These are phyloP conservation scores for Agrilus mali DNA, from an alignment of 2,888 invertebrate species.

Conservation along the genomic window DNA sequence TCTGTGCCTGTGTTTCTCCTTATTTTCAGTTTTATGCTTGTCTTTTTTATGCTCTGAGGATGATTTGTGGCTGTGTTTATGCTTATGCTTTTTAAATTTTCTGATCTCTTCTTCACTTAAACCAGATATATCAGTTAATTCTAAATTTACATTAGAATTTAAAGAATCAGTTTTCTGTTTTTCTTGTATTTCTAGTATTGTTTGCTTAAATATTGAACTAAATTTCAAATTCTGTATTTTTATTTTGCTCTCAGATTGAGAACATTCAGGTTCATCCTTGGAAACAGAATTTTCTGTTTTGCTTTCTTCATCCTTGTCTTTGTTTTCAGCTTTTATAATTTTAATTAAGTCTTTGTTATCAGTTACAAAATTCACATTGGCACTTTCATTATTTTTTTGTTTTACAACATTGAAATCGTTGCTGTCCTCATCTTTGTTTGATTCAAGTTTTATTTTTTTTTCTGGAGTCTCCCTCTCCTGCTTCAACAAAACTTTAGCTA, in stretches of 20 bases:
- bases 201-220: constrained; percentile 46
- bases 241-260: constrained; percentile 37
- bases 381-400: constrained; percentile 6
- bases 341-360: constrained; percentile 15
- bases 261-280: constrained; percentile 1
- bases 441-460: constrained; percentile 27
- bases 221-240: constrained; percentile 56
- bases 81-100: constrained; percentile 6
- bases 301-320: constrained; percentile 15
- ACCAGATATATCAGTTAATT: no score
- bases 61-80: constrained; percentile 9
- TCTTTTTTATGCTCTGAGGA: constrained; percentile 6
- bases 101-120: constrained; percentile 1
- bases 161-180: constrained; percentile 5
- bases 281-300: constrained; percentile 10
- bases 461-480: constrained; percentile 25
- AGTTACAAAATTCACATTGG: constrained; percentile 7
- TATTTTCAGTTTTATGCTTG: constrained; percentile 10
- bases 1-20: constrained; percentile 18
- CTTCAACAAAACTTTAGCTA: constrained; percentile 28
- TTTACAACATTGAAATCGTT: constrained; percentile 3
- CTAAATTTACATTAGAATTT: no score
- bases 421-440: constrained; percentile 11
- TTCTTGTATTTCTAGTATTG: constrained; percentile 11
- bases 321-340: constrained; percentile 24